Conservation (phyloP, 2,113 vertebrate species). For the Cryptoleucopteryx plumbea region DNA sequence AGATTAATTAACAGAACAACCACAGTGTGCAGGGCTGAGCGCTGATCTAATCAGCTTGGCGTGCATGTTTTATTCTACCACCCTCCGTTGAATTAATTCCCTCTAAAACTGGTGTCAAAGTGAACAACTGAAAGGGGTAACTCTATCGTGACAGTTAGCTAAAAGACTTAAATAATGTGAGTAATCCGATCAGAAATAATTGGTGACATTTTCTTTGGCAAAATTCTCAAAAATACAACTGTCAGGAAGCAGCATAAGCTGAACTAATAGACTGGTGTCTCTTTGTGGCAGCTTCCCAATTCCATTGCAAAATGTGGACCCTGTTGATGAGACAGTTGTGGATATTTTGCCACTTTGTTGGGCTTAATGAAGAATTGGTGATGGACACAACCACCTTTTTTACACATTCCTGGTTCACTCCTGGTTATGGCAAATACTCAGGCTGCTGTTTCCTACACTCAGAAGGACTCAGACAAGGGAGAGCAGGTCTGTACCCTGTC, state of each 20-base stretch:
- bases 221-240: constrained; percentile 30
- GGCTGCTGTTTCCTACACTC: background rate
- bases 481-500: background rate
- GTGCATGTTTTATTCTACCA: background rate
- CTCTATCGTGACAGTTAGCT: background rate
- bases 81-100: background rate
- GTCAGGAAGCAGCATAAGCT: constrained; percentile 2
- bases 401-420: background rate
- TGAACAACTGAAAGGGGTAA: background rate
- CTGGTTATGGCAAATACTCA: background rate
- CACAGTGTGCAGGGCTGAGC: background rate
- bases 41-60: background rate
- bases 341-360: background rate
- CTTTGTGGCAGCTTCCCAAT: background rate
- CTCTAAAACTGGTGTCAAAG: constrained; percentile 33
- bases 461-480: background rate
- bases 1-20: background rate
- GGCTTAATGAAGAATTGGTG: background rate
- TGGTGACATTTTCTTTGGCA: constrained; percentile 17
- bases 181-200: background rate
- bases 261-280: constrained; percentile 12
- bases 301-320: background rate
- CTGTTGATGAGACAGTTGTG: background rate
- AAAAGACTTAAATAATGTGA: constrained; percentile 17
- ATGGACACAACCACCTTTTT: background rate